Evolutionary conservation across 2,113 vertebrate species (phyloP).

Genomic region (Oncorhynchus clarkii): DNA sequence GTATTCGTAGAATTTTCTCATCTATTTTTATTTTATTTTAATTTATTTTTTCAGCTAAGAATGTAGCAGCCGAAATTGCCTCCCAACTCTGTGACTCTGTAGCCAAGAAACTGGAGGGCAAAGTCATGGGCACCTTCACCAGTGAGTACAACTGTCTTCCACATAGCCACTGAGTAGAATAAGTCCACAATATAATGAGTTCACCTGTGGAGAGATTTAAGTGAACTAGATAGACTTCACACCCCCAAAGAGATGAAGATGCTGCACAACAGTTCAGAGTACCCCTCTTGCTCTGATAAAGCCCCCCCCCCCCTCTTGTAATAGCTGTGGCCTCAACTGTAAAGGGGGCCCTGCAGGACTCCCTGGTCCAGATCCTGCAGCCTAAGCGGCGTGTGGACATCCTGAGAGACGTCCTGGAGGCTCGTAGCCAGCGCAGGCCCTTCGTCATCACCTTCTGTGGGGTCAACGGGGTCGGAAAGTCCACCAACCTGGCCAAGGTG

Average conservation of each 20-base stretch:
- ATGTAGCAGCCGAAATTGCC: conserved; percentile 94
- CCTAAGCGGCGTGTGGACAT: conserved; percentile 94
- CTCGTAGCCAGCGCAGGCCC: conserved; percentile 84
- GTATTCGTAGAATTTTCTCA: no score
- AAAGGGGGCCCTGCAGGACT: conserved; percentile 94
- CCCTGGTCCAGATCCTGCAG: conserved; percentile 96
- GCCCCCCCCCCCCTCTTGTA: background rate
- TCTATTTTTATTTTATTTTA: background rate
- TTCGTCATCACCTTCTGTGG: conserved; percentile 96
- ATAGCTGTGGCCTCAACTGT: conserved; percentile 94
- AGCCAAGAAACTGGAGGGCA: conserved; percentile 96
- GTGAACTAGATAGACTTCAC: no score
- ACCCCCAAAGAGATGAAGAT: no score
- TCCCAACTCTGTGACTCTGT: conserved; percentile 93
- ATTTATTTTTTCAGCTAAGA: conserved; percentile 80
- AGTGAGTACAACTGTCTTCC: conserved; percentile 80
- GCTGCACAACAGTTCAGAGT: no score
- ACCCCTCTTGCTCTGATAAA: background rate
- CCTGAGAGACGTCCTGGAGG: conserved; percentile 92
- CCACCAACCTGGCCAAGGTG: conserved; percentile 98
- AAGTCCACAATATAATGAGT: background rate
- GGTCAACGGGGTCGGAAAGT: conserved; percentile 95
- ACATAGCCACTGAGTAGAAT: background rate
- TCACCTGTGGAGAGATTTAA: background rate
- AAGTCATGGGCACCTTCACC: conserved; percentile 98